Percentiles rank a stretch among this genome's conserved stretches.
These are phyloP conservation scores for Aproaerema taeniolella DNA, from an alignment of 2,888 invertebrate species.

Conservation along the genomic window DNA sequence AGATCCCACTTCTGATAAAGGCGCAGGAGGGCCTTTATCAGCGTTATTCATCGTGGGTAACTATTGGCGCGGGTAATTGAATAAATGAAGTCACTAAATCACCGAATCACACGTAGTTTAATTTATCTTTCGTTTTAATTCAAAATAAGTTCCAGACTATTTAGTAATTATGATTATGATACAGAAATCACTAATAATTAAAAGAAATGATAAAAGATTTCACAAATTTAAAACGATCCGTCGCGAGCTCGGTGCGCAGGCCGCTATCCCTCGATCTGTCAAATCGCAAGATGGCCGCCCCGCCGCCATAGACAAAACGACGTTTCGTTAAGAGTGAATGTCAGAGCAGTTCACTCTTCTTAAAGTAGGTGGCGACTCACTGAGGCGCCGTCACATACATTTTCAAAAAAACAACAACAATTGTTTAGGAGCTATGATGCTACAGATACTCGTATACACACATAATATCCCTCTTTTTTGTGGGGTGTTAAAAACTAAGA, in stretches of 20 bases:
- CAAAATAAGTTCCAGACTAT: background rate
- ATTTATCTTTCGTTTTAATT: background rate
- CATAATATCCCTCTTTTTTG: no score
- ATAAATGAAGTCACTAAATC: background rate
- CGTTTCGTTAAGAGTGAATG: background rate
- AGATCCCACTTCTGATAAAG: no score
- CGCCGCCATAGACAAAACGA: background rate
- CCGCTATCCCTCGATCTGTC: background rate
- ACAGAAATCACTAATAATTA: background rate
- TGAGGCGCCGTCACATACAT: constrained; percentile 9
- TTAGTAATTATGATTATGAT: background rate
- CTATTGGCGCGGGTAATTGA: background rate
- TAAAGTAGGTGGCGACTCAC: background rate
- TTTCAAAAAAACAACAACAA: constrained; percentile 4
- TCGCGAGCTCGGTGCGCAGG: background rate
- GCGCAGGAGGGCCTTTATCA: background rate
- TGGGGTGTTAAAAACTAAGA: no score
- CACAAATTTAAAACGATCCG: background rate
- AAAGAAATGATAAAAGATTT: background rate
- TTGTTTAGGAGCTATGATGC: no score
- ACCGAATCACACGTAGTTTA: background rate
- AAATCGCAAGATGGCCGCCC: background rate
- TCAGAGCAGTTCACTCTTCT: background rate
- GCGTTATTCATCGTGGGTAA: background rate
- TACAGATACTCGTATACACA: no score